Percentiles rank a stretch among this genome's conserved stretches.
Evolutionary conservation across 2,113 vertebrate genomes (phyloP).

Genomic region (Cephalopterus ornatus): DNA sequence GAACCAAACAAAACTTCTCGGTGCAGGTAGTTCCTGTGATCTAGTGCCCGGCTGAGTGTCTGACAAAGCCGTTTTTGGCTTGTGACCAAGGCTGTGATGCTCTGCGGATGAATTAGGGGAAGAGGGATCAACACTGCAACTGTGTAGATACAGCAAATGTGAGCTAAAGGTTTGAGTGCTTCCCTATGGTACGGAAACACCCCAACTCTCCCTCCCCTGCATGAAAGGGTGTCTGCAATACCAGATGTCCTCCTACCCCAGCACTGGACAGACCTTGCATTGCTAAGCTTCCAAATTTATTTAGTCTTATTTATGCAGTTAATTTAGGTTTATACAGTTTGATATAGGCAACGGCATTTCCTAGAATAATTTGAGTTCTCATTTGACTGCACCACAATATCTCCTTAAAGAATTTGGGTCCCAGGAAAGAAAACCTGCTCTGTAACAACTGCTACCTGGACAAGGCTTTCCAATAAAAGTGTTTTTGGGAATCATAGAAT

Average conservation of each 20-base stretch:
- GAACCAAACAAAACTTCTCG: constrained; percentile 2
- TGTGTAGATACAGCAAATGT: not conserved
- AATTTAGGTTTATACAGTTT: not conserved
- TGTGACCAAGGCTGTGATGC: not conserved
- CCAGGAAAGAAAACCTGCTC: not conserved
- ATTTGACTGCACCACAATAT: not conserved
- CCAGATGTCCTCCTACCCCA: not conserved
- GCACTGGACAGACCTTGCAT: not conserved
- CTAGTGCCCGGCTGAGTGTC: not conserved
- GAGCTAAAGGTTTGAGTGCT: not conserved
- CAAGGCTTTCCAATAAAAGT: not conserved
- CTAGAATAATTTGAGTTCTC: not conserved
- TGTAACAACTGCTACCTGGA: not conserved
- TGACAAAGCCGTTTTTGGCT: constrained; percentile 19
- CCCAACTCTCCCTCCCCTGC: rapidly evolving
- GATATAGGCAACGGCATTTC: not conserved
- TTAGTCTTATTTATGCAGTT: not conserved
- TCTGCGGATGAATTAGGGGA: not conserved
- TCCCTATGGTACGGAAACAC: rapidly evolving
- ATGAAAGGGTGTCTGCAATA: not conserved
- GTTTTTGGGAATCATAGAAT: not conserved
- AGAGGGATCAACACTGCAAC: not conserved
- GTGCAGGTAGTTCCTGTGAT: constrained; percentile 29
- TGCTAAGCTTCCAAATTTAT: not conserved
- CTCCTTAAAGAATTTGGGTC: not conserved